Percentiles rank a stretch among this genome's conserved stretches.
phyloP scores from a whole-genome alignment of 2,113 vertebrate genomes.

The Balaeniceps rex region DNA sequence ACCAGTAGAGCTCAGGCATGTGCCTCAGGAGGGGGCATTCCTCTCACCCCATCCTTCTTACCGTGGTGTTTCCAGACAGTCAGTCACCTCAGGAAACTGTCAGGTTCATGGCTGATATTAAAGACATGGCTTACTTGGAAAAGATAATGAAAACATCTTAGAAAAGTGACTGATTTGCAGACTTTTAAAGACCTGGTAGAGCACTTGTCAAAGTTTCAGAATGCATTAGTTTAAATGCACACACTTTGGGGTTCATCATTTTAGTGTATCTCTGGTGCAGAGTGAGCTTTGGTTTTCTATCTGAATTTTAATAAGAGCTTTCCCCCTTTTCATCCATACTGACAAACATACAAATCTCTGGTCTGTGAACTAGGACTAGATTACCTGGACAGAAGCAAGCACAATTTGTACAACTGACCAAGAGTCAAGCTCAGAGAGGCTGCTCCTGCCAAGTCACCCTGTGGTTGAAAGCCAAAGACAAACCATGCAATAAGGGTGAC shows the following conservation, averaged over 20 bases:
- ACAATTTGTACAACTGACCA: background rate
- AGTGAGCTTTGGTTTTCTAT: background rate
- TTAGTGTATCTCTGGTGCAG: background rate
- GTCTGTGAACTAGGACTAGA: background rate
- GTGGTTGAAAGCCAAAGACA: background rate
- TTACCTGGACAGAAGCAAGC: background rate
- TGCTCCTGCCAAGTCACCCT: background rate
- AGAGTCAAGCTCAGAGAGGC: background rate
- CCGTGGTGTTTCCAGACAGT: background rate
- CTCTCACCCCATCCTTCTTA: background rate
- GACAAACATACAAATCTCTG: background rate
- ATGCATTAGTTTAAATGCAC: background rate
- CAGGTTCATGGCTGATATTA: background rate
- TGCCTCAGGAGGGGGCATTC: background rate
- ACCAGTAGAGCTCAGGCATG: background rate
- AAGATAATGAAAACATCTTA: background rate
- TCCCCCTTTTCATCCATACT: background rate
- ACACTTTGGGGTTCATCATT: background rate
- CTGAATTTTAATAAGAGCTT: background rate
- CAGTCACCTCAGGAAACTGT: background rate
- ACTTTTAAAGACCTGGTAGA: background rate
- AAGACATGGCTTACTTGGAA: background rate
- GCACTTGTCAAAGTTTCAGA: background rate
- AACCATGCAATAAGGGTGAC: background rate
- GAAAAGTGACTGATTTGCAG: background rate